Base-by-base conservation (phyloP, 2,113 vertebrate species). In the Capreolus pygargus region DNA sequence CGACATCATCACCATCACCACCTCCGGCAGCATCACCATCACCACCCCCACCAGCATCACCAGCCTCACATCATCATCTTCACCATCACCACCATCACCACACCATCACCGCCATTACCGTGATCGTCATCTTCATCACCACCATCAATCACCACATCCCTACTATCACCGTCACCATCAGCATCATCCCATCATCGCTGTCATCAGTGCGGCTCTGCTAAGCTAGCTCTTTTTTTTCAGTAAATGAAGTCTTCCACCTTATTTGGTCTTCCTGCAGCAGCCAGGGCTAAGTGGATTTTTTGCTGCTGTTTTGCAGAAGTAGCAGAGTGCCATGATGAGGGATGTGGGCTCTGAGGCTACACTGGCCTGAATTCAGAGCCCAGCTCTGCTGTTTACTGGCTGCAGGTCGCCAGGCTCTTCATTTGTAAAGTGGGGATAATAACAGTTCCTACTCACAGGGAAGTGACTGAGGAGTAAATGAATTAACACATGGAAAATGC, bases 91-190 rank as follows among this genome's bases (percentile, higher is more conserved):
- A 36, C 2, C 45, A 36, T 30, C 25, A 39, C 0, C 70, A 43
- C 19, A n/a, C n/a, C n/a, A n/a, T n/a, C n/a, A n/a, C n/a, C 11
- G 28, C 27, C 58, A 5, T 14, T 28, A 7, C n/a, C 23, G 2
- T 13, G 19, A 39, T 2, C 10, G 2, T 6, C 36, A 4, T 7
- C 23, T 3, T 7, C 74, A 16, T 5, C 76, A 5, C 70, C 70
- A 14, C 70, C 64, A 6, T 36, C 33, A 36, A 1, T 3, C n/a
- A 21, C 33, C 17, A 36, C n/a, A 1, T 6, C 9, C n/a, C 64
- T 36, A 1, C 2, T 9, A 11, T 9, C 7, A 15, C 7, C 14
- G 0, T 5, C 74, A 1, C 15, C 1, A 15, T 15, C 5, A 9
- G 2, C 25, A 45, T 28, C 14, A 45, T 30, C 27, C 43, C 45